Percentiles rank a stretch among this genome's conserved stretches.
Evolutionary conservation across 2,113 vertebrate genomes (phyloP).

Genomic region (Platichthys stellatus): DNA sequence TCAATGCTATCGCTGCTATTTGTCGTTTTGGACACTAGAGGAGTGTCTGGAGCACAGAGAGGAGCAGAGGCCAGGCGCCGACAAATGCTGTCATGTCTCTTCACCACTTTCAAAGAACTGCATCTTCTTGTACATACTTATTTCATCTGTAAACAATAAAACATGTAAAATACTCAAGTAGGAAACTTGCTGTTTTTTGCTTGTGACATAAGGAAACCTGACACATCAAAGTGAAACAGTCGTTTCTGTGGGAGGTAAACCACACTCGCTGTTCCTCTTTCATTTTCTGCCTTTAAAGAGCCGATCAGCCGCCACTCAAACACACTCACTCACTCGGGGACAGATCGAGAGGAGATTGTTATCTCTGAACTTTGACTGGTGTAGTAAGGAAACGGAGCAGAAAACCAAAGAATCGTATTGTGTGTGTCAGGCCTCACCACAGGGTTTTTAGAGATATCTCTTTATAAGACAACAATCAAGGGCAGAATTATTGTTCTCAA

Average conservation of each 20-base stretch:
- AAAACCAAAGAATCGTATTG: background rate
- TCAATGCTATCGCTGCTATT: background rate
- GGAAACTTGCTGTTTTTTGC: background rate
- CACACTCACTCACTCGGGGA: background rate
- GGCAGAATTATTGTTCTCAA: background rate
- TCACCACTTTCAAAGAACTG: background rate
- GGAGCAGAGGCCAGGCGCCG: background rate
- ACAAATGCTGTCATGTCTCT: background rate
- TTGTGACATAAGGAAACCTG: conserved; percentile 35
- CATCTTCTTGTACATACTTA: background rate
- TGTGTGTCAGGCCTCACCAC: too few species aligned
- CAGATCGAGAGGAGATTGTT: background rate
- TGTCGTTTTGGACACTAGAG: conserved; percentile 2
- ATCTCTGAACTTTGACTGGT: conserved; percentile 49
- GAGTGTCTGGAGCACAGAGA: background rate
- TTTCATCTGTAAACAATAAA: background rate
- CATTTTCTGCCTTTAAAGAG: conserved; percentile 22
- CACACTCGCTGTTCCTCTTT: conserved; percentile 58
- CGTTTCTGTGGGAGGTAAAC: too few species aligned
- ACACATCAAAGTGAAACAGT: background rate
- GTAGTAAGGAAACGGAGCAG: background rate
- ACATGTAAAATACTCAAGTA: conserved; percentile 6
- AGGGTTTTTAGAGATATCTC: background rate
- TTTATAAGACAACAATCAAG: background rate
- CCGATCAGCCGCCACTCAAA: background rate